Evolutionary conservation across 2,888 invertebrate genomes (phyloP), one percentile per base, ranked within the genome.

Genomic region (Meloe dianella): DNA sequence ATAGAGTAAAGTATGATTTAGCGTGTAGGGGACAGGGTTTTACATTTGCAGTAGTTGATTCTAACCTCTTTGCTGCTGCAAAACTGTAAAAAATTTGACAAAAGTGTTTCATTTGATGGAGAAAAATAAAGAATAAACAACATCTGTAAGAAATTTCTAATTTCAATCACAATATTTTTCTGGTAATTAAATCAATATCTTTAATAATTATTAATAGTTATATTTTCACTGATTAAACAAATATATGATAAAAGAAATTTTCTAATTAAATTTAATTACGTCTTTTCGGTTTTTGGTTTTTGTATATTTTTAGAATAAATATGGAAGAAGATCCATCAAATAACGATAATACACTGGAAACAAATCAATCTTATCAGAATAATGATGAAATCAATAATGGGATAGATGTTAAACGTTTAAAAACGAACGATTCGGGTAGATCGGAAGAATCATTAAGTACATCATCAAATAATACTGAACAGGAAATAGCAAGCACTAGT

Each of bases 371-470:
- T 20, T 2, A 30, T 17, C 12, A 32, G 32, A 58, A 60, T n/a
- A 56, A 38, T 2, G 67, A 65, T 60, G 59, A 64, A n/a, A 67
- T 68, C 8, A 67, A 66, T 56, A 57, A 68, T 20, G 63, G 57
- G 51, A 74, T 74, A 27, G 74, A 73, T 57, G 73, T 71, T 17
- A 82, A 82, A 74, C 75, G 81, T 56, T 70, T 82, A 54, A 80
- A 79, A 74, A 81, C 79, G 61, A 78, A 76, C 62, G 68, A 65
- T 63, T 64, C 58, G 0, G 63, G 57, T 7, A 12, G 67, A 63
- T 72, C 73, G n/a, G 76, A 77, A 58, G 78, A 78, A 60, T 75
- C 73, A 20, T 78, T 76, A 29, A 78, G 69, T 51, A 10, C 51
- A 51, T 75, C 76, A 20, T 75, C 77, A 7, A 78, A 74, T 65